These are phyloP conservation scores for Dolichoris vasculosae DNA, from an alignment of 1,140 invertebrate genomes.

Conservation along the genomic window DNA sequence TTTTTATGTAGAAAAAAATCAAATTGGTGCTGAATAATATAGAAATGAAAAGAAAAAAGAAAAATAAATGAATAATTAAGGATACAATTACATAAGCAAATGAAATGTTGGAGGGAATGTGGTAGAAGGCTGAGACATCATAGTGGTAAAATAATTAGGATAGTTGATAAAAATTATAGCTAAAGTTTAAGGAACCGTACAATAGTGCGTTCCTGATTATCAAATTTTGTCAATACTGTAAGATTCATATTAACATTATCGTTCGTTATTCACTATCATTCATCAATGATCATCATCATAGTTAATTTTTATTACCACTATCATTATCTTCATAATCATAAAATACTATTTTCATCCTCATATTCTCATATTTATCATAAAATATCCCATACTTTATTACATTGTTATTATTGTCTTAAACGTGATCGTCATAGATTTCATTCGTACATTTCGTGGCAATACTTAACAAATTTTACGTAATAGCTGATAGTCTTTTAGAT, in stretches of 20 bases:
- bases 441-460: conserved; percentile 72
- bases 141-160: conserved; percentile 68
- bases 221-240: conserved; percentile 37
- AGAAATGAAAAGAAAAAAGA: conserved; percentile 50
- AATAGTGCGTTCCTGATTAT: conserved; percentile 19
- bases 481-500: conserved; percentile 74
- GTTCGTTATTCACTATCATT: conserved; percentile 22
- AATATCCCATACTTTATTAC: conserved; percentile 37
- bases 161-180: conserved; percentile 69
- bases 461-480: conserved; percentile 71
- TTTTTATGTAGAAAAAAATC: conserved; percentile 55
- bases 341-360: conserved; percentile 29
- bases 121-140: conserved; percentile 74
- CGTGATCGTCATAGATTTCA: conserved; percentile 65
- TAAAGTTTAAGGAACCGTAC: conserved; percentile 62
- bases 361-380: conserved; percentile 27
- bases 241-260: conserved; percentile 30
- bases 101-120: conserved; percentile 67
- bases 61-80: conserved; percentile 43
- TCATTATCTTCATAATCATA: conserved; percentile 57
- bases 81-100: conserved; percentile 49
- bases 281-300: conserved; percentile 28
- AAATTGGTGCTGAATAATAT: conserved; percentile 74
- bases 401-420: conserved; percentile 54
- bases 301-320: conserved; percentile 42